Conservation (phyloP, 2,797 vertebrate genomes). For the Alauda arvensis region DNA sequence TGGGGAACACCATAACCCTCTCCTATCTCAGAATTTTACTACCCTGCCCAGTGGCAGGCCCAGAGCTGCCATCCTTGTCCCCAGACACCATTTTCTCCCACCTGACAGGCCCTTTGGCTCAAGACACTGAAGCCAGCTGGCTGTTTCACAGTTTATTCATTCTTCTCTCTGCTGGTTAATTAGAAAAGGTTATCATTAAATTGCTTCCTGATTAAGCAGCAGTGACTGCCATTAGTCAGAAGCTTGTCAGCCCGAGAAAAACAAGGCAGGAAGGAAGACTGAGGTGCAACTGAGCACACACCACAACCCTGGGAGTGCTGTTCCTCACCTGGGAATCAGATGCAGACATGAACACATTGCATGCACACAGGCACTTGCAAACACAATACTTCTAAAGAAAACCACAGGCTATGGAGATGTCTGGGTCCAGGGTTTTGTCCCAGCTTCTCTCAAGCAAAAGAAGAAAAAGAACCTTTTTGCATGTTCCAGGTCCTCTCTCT, state of each 20-base stretch:
- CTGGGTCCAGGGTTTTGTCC: background rate
- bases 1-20: background rate
- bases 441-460: background rate
- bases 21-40: background rate
- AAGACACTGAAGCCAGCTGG: constrained; percentile 45
- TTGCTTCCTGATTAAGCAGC: constrained; percentile 62
- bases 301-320: background rate
- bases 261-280: background rate
- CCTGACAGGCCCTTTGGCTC: background rate
- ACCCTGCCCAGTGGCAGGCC: background rate
- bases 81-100: background rate
- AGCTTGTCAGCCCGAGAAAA: constrained; percentile 14
- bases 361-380: background rate
- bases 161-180: constrained; percentile 63
- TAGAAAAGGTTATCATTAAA: constrained; percentile 72
- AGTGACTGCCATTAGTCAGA: constrained; percentile 35
- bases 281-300: background rate
- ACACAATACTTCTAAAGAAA: background rate
- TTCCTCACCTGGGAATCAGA: background rate
- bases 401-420: background rate
- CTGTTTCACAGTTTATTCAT: constrained; percentile 64
- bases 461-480: background rate
- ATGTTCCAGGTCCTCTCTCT: background rate
- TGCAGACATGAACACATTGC: accelerated
- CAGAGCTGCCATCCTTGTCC: background rate